These are phyloP conservation scores for Drosophila niveifrons DNA, from an alignment of 2,888 invertebrate genomes.

Conservation along the genomic window DNA sequence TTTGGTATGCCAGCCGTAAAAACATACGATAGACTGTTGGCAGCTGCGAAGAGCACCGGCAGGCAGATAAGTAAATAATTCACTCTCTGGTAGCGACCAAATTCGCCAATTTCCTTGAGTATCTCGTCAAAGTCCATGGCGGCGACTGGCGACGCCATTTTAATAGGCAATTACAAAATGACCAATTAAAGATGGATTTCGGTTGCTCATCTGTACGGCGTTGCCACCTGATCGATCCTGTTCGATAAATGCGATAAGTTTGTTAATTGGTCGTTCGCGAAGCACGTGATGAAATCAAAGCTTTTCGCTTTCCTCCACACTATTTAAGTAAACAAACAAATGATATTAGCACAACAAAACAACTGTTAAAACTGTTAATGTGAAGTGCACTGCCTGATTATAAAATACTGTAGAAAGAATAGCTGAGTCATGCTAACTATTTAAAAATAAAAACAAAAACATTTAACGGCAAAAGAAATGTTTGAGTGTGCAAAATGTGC, in stretches of 20 bases:
- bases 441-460: not conserved
- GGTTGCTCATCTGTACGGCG: not conserved
- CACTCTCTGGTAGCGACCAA: constrained; percentile 87
- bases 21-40: constrained; percentile 88
- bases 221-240: not conserved
- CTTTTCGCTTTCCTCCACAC: not conserved
- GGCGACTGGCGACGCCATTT: constrained; percentile 30
- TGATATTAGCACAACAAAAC: not conserved
- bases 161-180: constrained; percentile 22
- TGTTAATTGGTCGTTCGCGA: not conserved
- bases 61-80: constrained; percentile 87
- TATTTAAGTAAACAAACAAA: not conserved
- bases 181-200: not conserved
- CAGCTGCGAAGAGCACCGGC: constrained; percentile 88
- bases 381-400: not conserved
- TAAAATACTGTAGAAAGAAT: not conserved
- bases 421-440: not conserved
- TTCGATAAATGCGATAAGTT: not conserved
- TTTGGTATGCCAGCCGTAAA: constrained; percentile 88
- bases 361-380: not conserved
- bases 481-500: not conserved
- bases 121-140: constrained; percentile 88
- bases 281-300: not conserved
- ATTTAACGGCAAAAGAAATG: not conserved
- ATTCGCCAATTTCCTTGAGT: constrained; percentile 87